Evolutionary conservation across 2,113 vertebrate genomes (phyloP).

Genomic region (Turnix velox): DNA sequence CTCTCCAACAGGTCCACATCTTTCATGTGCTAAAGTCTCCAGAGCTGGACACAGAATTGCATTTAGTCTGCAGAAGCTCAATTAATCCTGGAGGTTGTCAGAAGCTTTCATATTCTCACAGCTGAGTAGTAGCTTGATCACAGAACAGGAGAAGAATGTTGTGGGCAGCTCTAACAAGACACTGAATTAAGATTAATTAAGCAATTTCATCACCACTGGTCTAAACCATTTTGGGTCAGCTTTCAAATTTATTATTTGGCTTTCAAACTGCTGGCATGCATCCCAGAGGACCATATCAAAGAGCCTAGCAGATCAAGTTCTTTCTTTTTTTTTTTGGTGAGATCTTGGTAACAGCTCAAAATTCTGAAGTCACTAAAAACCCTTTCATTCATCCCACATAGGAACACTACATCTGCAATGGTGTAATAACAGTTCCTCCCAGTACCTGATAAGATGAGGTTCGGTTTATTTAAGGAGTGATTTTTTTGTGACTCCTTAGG

Average conservation of each 20-base stretch:
- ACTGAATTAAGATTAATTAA: background rate
- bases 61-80: background rate
- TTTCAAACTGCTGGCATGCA: background rate
- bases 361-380: background rate
- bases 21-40: too few species aligned
- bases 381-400: background rate
- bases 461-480: background rate
- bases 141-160: background rate
- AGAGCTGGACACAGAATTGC: too few species aligned
- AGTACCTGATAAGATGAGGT: accelerated
- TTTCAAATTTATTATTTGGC: background rate
- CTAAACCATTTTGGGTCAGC: background rate
- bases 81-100: accelerated
- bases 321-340: background rate
- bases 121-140: background rate
- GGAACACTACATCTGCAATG: background rate
- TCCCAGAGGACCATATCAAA: background rate
- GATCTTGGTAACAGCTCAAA: background rate
- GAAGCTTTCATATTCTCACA: background rate
- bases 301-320: background rate
- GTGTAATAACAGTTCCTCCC: background rate
- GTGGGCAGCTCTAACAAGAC: background rate
- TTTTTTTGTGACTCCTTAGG: background rate
- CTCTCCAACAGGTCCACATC: too few species aligned
- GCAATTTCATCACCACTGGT: background rate